phyloP scores from a whole-genome alignment of 2,888 invertebrate genomes.

The Folsomia candida region DNA sequence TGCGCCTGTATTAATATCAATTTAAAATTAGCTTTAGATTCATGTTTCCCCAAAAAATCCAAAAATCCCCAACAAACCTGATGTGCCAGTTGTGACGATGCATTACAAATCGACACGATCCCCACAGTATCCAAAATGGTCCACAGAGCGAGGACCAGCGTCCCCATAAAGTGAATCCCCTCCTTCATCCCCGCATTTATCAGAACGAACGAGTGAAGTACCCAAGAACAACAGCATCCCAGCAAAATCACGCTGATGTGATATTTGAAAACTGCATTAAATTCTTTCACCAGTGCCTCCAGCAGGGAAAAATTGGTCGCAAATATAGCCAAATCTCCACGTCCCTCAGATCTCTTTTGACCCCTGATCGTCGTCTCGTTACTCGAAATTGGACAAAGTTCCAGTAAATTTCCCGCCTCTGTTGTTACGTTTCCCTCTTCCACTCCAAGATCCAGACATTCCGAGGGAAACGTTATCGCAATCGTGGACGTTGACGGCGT shows the following conservation, averaged over 20 bases:
- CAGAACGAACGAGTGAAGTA: neutral
- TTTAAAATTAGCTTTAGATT: no score
- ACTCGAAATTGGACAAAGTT: neutral
- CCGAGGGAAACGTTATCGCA: neutral
- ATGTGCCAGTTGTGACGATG: neutral
- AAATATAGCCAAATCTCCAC: neutral
- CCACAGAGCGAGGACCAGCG: neutral
- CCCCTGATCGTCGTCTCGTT: neutral
- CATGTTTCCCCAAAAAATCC: no score
- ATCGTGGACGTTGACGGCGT: neutral
- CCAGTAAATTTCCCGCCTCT: neutral
- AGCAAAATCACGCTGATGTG: neutral
- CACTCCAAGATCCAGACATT: neutral
- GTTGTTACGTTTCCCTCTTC: neutral
- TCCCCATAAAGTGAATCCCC: neutral
- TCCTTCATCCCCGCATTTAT: slow-evolving; percentile 1
- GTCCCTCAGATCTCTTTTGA: neutral
- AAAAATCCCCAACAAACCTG: neutral
- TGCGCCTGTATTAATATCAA: no score
- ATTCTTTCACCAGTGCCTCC: neutral
- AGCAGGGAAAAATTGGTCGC: neutral
- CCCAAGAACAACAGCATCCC: slow-evolving; percentile 5
- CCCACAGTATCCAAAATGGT: neutral
- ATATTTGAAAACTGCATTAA: neutral
- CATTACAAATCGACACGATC: slow-evolving; percentile 9